Evolutionary conservation across 2,797 vertebrate genomes (phyloP), one percentile per base, ranked within the genome.

Genomic region (Lagorchestes hirsutus): DNA sequence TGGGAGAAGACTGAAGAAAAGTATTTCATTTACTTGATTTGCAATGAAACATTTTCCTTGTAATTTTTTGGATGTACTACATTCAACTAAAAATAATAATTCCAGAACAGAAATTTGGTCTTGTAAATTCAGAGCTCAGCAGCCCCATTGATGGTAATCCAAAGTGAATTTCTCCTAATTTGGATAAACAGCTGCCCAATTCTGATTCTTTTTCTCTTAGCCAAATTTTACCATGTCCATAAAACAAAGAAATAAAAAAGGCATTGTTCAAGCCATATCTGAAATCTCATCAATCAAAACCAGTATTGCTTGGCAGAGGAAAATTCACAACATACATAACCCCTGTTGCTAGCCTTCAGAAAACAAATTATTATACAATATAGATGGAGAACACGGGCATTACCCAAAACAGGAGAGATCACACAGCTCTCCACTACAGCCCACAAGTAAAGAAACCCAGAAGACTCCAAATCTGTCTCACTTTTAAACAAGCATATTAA

Each of bases 1-100:
- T 0, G 55, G 6, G 16, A 50, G 24, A 22, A 22, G 22, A 50
- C 52, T 58, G 13, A 91, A 91, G 10, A 87, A 87, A 40, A 87
- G 3, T 24, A 0, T 92, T 91, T 96, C 95, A 27, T 95, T 97
- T 91, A 67, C n/a, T 93, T 94, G 2, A n/a, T n/a, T 95, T 74
- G 52, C 54, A 95, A 82, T 54, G 93, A 87, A 67, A 94, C 16
- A 94, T 91, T 97, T 50, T 97, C 82, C 56, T 91, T 91, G 5
- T 24, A 58, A 16, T 67, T 14, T 28, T 0, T 93, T 94, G 40
- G 54, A 97, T 55, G 27, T 10, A 40, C 54, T 93, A 93, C 34
- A 96, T 93, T 93, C 67, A 96, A 96, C 56, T 95, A 96, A 57
- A 95, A 95, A 93, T 87, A 95, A 97, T 82, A 57, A 94, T 93